Percentiles rank a stretch among this genome's conserved stretches.
phyloP scores from a whole-genome alignment of 1,140 invertebrate species.

The Oryzaephilus surinamensis region DNA sequence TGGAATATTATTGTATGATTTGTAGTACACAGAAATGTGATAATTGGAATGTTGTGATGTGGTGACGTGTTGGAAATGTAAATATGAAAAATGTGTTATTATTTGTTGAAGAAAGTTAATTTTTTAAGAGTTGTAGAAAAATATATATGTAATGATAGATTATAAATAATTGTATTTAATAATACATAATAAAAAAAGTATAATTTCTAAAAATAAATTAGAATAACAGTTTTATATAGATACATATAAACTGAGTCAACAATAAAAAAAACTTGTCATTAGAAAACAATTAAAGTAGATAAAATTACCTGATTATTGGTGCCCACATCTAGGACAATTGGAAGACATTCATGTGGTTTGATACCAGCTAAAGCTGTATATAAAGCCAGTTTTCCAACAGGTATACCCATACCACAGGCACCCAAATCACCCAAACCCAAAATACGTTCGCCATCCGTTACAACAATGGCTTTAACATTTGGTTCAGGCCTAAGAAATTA shows the following conservation, averaged over 20 bases:
- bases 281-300: background rate
- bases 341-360: constrained; percentile 78
- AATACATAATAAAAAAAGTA: too few relatives aligned
- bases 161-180: too few relatives aligned
- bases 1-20: too few relatives aligned
- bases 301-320: constrained; percentile 43
- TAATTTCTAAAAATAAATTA: too few relatives aligned
- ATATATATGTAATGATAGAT: too few relatives aligned
- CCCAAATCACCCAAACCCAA: constrained; percentile 90
- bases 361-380: constrained; percentile 90
- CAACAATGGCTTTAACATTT: constrained; percentile 81
- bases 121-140: too few relatives aligned
- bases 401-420: constrained; percentile 89
- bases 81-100: too few relatives aligned
- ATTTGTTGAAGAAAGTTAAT: too few relatives aligned
- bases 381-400: constrained; percentile 80
- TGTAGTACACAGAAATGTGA: constrained; percentile 15
- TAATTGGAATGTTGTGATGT: constrained; percentile 5
- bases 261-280: background rate
- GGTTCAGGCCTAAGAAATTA: constrained; percentile 63
- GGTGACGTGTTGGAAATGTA: background rate
- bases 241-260: background rate
- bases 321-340: constrained; percentile 85
- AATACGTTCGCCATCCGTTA: constrained; percentile 91
- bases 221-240: constrained; percentile 4